Evolutionary conservation across 2,888 invertebrate genomes (phyloP).

Genomic region (Leucophenga montana): DNA sequence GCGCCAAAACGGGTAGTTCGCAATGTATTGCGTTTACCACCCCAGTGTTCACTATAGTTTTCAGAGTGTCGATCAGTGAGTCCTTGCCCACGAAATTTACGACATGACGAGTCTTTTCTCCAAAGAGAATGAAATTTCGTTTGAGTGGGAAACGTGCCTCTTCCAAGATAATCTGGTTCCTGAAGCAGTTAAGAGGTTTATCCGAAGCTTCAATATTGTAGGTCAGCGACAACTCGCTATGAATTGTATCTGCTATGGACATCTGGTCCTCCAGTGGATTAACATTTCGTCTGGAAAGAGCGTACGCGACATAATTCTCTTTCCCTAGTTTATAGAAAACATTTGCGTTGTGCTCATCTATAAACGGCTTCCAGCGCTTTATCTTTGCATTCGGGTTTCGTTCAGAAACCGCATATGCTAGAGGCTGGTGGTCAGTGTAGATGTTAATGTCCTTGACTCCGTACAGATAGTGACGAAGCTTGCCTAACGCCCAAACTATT

Average conservation of each 20-base stretch:
- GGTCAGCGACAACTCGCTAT: no score
- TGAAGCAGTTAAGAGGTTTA: conserved; percentile 26
- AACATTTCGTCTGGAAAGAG: conserved; percentile 19
- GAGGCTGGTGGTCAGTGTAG: background rate
- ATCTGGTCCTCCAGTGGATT: conserved; percentile 4
- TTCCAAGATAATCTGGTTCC: conserved; percentile 23
- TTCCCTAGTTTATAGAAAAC: background rate
- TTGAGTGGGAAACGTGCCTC: conserved; percentile 1
- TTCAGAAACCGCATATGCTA: background rate
- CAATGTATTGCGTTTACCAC: conserved; percentile 19
- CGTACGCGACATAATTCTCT: conserved; percentile 22
- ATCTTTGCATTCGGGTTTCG: conserved; percentile 5
- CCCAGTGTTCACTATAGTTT: conserved; percentile 11
- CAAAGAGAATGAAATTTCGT: background rate
- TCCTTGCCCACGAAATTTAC: background rate
- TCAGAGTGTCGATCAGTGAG: background rate
- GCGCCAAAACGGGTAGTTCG: conserved; percentile 25
- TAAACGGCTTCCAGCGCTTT: background rate
- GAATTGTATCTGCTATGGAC: background rate
- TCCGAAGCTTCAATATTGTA: conserved; percentile 7
- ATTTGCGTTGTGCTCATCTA: conserved; percentile 7
- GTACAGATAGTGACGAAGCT: no score
- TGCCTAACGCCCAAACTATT: no score
- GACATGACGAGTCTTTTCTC: background rate
- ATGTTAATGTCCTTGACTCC: background rate